These are phyloP conservation scores for Augochlorella aurata DNA, from an alignment of 2,888 invertebrate genomes.

Conservation along the genomic window DNA sequence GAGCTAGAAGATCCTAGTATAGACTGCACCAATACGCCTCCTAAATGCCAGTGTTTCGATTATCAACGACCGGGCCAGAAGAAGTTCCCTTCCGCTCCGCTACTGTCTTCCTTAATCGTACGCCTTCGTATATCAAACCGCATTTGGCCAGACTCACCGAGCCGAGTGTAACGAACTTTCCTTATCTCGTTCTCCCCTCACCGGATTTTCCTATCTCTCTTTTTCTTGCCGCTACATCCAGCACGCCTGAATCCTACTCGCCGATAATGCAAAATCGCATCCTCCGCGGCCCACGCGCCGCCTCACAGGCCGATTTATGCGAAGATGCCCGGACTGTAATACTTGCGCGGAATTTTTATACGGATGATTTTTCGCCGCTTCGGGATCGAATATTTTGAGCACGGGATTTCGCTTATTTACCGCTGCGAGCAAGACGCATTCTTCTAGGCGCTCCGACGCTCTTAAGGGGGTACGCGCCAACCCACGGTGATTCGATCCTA, in stretches of 20 bases:
- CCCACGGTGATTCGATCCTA: no score
- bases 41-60: not conserved
- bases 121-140: slow-evolving; percentile 37
- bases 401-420: not conserved
- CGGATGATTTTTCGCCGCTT: not conserved
- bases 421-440: not conserved
- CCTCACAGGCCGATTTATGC: slow-evolving; percentile 23
- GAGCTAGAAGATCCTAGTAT: not conserved
- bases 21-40: not conserved
- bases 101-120: slow-evolving; percentile 12
- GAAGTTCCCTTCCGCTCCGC: not conserved
- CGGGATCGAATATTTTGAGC: not conserved
- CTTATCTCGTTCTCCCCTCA: slow-evolving; percentile 52
- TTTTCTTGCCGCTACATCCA: slow-evolving; percentile 27
- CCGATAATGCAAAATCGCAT: slow-evolving; percentile 51
- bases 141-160: slow-evolving; percentile 18
- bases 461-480: no score
- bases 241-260: slow-evolving; percentile 33
- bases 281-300: slow-evolving; percentile 37
- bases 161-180: slow-evolving; percentile 42
- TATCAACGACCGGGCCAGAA: not conserved
- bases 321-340: slow-evolving; percentile 14
- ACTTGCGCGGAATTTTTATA: not conserved
- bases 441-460: not conserved
- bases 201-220: slow-evolving; percentile 47